Percentiles rank a stretch among this genome's conserved stretches.
Conservation (phyloP, 1,140 invertebrate genomes). For the Littorina saxatilis region DNA sequence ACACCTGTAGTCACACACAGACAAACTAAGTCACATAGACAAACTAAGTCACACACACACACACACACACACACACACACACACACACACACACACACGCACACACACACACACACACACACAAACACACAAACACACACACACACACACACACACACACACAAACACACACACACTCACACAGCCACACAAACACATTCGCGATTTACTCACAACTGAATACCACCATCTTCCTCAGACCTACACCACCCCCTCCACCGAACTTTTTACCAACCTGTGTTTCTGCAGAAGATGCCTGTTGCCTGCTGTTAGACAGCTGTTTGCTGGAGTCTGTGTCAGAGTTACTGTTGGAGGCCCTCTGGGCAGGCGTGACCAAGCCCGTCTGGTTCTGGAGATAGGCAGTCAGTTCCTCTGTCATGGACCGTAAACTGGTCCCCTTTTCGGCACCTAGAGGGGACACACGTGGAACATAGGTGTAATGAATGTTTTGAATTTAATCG, state of each 20-base stretch:
- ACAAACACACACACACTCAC: no score
- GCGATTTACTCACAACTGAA: no score
- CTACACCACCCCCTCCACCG: no score
- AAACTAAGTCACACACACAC: neutral
- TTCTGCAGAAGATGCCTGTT: slow-evolving; percentile 1
- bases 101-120: neutral
- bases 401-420: slow-evolving; percentile 35
- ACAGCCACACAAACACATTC: no score
- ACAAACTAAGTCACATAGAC: no score
- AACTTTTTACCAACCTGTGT: neutral
- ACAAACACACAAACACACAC: no score
- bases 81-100: neutral
- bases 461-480: no score
- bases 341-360: neutral
- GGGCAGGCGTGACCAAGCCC: slow-evolving; percentile 29
- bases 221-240: no score
- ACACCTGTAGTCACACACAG: no score
- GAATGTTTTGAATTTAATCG: no score
- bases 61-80: neutral
- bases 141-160: no score
- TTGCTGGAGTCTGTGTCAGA: slow-evolving; percentile 20
- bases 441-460: no score
- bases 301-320: neutral
- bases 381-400: slow-evolving; percentile 40
- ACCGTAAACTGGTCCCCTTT: slow-evolving; percentile 17